A percentile compares a stretch with the other conserved stretches of the same genome.
These are phyloP conservation scores for Rhagoletis zephyria DNA, from an alignment of 1,140 invertebrate species.

Conservation along the genomic window DNA sequence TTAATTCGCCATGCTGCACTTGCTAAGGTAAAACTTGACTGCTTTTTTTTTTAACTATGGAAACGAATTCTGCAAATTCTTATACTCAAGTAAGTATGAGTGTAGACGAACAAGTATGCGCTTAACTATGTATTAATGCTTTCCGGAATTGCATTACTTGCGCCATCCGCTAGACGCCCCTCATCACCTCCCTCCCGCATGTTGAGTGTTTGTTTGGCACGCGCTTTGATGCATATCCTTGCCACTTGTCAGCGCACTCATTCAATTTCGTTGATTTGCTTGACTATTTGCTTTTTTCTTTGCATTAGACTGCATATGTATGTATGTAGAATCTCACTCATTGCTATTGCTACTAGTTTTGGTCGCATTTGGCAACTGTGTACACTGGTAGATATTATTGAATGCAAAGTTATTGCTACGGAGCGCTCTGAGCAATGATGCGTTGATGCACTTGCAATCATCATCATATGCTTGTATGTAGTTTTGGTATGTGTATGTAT, in stretches of 20 bases:
- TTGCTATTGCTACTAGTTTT: background rate
- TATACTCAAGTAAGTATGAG: background rate
- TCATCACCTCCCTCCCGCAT: background rate
- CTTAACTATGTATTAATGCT: slow-evolving; percentile 18
- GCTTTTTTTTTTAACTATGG: background rate
- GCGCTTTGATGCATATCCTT: slow-evolving; percentile 42
- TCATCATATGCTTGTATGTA: background rate
- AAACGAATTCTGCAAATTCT: background rate
- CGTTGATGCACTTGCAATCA: slow-evolving; percentile 7
- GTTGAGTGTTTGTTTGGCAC: slow-evolving; percentile 6
- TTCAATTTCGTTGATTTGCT: slow-evolving; percentile 49
- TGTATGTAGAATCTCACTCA: too few relatives aligned
- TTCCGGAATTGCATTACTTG: slow-evolving; percentile 40
- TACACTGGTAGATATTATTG: background rate
- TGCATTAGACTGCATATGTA: too few relatives aligned
- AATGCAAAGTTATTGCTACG: slow-evolving; percentile 39
- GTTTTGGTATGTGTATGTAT: background rate
- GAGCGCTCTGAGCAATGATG: background rate
- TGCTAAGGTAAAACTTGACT: background rate
- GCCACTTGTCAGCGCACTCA: slow-evolving; percentile 45
- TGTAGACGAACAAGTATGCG: background rate
- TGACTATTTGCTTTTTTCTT: background rate
- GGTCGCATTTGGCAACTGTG: slow-evolving; percentile 19
- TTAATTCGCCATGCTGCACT: background rate
- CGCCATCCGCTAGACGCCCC: background rate